Conservation (phyloP, 2,113 vertebrate species). For the Barbus barbus region DNA sequence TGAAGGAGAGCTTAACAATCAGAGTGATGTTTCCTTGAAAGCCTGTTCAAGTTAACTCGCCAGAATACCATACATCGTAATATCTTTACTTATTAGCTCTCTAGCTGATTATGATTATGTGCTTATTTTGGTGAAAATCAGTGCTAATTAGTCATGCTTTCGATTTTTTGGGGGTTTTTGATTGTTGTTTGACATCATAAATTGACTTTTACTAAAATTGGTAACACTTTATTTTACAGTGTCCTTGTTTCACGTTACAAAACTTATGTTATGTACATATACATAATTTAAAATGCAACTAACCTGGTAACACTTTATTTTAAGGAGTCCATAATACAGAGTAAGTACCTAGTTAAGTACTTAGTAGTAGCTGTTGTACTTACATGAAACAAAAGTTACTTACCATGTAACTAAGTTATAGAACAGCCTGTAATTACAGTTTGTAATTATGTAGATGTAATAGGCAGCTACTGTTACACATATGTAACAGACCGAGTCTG, state of each 20-base stretch:
- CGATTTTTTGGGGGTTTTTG: too few relatives aligned
- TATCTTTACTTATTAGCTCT: constrained; percentile 2
- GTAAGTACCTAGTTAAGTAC: too few relatives aligned
- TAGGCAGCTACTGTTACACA: too few relatives aligned
- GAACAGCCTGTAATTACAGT: too few relatives aligned
- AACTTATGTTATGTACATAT: neutral
- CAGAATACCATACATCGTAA: neutral
- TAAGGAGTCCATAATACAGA: too few relatives aligned
- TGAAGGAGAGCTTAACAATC: constrained; percentile 20
- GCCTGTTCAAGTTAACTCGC: constrained; percentile 13
- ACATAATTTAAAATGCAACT: neutral
- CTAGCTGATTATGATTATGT: constrained; percentile 28
- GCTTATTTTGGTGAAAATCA: constrained; percentile 3
- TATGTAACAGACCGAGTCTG: too few relatives aligned
- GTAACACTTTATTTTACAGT: neutral
- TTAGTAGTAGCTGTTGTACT: too few relatives aligned
- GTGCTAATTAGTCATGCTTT: neutral
- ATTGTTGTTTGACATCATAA: neutral
- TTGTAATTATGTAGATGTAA: too few relatives aligned
- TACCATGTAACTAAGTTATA: too few relatives aligned
- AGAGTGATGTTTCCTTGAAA: constrained; percentile 6
- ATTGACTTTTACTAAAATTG: neutral
- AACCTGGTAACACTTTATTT: neutral
- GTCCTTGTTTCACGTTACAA: neutral
- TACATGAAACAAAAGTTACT: too few relatives aligned